A percentile compares a stretch with the other conserved stretches of the same genome.
phyloP scores from a whole-genome alignment of 2,113 vertebrate genomes.

The Leucoraja erinaceus region DNA sequence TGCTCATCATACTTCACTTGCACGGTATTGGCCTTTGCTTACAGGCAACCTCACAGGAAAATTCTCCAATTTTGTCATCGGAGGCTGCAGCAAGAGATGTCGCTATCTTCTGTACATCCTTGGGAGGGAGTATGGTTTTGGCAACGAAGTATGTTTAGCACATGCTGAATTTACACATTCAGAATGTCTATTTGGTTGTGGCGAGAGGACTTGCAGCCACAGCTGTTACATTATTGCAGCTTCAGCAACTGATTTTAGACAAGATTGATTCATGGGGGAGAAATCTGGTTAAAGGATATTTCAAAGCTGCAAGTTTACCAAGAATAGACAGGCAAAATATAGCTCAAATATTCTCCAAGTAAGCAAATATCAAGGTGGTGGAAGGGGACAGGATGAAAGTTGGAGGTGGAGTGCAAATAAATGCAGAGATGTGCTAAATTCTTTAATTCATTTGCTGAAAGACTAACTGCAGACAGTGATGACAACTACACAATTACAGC shows the following conservation, averaged over 20 bases:
- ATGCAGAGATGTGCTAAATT: neutral
- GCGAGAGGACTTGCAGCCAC: neutral
- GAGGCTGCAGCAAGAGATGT: neutral
- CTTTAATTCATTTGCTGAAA: neutral
- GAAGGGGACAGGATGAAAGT: neutral
- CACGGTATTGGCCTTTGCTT: neutral
- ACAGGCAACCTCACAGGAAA: neutral
- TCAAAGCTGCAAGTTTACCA: neutral
- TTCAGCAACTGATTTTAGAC: neutral
- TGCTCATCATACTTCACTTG: neutral
- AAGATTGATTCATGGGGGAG: neutral
- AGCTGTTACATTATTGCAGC: neutral
- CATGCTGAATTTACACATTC: neutral
- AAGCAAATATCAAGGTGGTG: neutral
- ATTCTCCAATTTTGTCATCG: neutral
- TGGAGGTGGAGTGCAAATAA: neutral
- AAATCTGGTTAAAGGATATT: neutral
- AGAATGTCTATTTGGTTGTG: neutral
- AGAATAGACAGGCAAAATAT: neutral
- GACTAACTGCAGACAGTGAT: neutral
- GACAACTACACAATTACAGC: slow-evolving; percentile 16
- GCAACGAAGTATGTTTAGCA: neutral
- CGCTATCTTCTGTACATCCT: neutral
- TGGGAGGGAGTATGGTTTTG: too few species aligned
- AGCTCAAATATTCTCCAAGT: neutral